A percentile compares a stretch with the other conserved stretches of the same genome.
Conservation (phyloP, 2,888 invertebrate species). For the Alsophila aescularia region DNA sequence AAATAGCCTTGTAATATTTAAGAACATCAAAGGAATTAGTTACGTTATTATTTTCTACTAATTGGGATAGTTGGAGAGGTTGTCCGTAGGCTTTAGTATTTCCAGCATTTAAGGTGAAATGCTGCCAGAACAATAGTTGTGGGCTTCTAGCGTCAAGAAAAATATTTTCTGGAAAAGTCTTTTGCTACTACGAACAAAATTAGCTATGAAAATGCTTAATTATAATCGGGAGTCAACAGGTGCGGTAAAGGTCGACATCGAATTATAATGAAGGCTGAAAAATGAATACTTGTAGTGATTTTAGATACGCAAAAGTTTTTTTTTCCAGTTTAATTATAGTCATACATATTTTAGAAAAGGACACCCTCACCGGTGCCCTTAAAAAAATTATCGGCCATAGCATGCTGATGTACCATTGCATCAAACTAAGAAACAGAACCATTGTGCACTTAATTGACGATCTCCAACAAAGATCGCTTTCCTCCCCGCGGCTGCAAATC, state of each 20-base stretch:
- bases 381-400: no score
- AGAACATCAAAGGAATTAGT: slow-evolving; percentile 30
- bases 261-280: neutral
- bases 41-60: slow-evolving; percentile 25
- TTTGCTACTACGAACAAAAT: neutral
- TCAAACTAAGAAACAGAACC: neutral
- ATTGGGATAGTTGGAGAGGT: slow-evolving; percentile 25
- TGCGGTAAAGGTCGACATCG: neutral
- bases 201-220: neutral
- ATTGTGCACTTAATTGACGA: neutral
- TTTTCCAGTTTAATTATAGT: no score
- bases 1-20: slow-evolving; percentile 29
- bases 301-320: no score
- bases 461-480: slow-evolving; percentile 8
- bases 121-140: neutral
- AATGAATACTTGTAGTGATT: no score
- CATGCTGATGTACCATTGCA: no score
- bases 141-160: neutral
- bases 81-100: slow-evolving; percentile 8
- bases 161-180: neutral
- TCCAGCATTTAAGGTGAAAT: slow-evolving; percentile 19
- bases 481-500: slow-evolving; percentile 4
- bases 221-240: neutral
- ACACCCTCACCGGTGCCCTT: no score
- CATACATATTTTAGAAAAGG: no score